A percentile compares a stretch with the other conserved stretches of the same genome.
Evolutionary conservation across 1,140 invertebrate species (phyloP).

Genomic region (Branchinecta lindahli): DNA sequence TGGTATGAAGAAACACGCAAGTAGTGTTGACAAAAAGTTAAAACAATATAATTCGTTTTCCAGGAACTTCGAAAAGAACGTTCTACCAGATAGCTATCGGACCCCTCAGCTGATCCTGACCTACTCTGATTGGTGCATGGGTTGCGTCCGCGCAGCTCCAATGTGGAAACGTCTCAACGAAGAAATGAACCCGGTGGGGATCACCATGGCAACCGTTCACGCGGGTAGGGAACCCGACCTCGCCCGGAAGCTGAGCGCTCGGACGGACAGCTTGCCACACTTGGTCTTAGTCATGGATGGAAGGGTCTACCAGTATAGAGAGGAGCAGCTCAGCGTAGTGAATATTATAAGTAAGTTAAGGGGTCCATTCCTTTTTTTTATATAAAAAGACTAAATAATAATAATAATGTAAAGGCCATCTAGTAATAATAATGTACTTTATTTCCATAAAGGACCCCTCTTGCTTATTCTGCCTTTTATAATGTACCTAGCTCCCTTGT

Average conservation of each 20-base stretch:
- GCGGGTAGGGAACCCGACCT: slow-evolving; percentile 58
- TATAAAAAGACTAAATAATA: no score
- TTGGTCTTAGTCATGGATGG: slow-evolving; percentile 67
- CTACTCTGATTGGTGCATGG: slow-evolving; percentile 84
- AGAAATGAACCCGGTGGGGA: slow-evolving; percentile 55
- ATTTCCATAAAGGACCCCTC: no score
- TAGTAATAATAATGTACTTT: slow-evolving; percentile 3
- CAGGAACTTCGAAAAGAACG: slow-evolving; percentile 69
- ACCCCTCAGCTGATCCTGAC: slow-evolving; percentile 70
- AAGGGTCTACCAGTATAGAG: slow-evolving; percentile 58
- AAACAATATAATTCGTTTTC: not conserved
- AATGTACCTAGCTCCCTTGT: no score
- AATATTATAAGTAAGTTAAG: slow-evolving; percentile 51
- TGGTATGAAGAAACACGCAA: no score
- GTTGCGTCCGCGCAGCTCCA: slow-evolving; percentile 65
- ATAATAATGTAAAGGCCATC: no score
- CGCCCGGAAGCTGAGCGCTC: slow-evolving; percentile 54
- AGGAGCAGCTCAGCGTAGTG: slow-evolving; percentile 52
- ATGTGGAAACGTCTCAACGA: slow-evolving; percentile 64
- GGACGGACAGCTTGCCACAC: slow-evolving; percentile 51
- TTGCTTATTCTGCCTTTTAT: no score
- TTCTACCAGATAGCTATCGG: slow-evolving; percentile 61
- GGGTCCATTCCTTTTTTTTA: not conserved
- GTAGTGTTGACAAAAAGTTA: no score
- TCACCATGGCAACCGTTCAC: slow-evolving; percentile 52